A percentile compares a stretch with the other conserved stretches of the same genome.
These are phyloP conservation scores for Triops cancriformis DNA, from an alignment of 1,140 invertebrate species.

Conservation along the genomic window DNA sequence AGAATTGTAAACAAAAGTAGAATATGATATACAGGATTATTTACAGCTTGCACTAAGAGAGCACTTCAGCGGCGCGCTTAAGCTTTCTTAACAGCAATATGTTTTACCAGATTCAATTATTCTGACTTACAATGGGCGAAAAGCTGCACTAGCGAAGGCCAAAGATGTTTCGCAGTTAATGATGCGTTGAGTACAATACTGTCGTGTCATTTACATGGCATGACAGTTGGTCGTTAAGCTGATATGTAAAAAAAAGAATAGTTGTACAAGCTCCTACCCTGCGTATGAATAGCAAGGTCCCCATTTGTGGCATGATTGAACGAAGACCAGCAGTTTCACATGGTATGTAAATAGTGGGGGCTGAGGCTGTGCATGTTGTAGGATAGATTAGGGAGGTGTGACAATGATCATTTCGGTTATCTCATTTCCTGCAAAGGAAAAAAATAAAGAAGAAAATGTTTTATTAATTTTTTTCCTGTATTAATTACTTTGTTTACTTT, in stretches of 20 bases:
- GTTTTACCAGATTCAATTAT: background rate
- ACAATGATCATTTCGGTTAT: background rate
- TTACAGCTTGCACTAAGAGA: too few relatives aligned
- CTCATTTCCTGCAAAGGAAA: background rate
- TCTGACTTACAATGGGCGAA: background rate
- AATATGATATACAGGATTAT: too few relatives aligned
- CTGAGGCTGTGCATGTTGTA: background rate
- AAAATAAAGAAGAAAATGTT: background rate
- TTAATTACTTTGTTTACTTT: constrained; percentile 7
- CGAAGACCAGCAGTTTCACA: background rate
- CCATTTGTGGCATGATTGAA: background rate
- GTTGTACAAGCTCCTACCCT: too few relatives aligned
- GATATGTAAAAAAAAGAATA: too few relatives aligned
- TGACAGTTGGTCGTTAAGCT: background rate
- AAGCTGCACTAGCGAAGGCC: background rate
- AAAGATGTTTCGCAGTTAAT: background rate
- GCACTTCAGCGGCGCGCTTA: too few relatives aligned
- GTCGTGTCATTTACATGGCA: background rate
- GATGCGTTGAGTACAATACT: background rate
- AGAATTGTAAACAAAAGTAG: too few relatives aligned
- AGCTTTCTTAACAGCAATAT: too few relatives aligned
- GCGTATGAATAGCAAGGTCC: too few relatives aligned
- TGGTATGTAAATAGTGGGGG: background rate
- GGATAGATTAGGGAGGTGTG: background rate
- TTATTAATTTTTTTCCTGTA: background rate